Conservation (phyloP, 2,888 invertebrate species). For the Caenorhabditis angaria region DNA sequence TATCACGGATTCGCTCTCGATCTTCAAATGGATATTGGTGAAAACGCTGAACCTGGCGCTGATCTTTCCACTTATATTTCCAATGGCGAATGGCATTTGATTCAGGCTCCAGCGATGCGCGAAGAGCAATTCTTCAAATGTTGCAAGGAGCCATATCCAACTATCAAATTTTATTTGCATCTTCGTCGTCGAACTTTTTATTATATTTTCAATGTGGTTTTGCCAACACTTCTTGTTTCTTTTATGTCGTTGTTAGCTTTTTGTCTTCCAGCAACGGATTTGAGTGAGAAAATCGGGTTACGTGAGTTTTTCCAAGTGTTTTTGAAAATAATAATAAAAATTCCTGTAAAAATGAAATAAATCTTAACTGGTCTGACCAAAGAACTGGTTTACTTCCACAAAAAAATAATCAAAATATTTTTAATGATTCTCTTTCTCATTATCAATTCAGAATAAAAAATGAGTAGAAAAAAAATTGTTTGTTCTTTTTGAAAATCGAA, state of each 20-base stretch:
- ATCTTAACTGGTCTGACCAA: too few relatives aligned
- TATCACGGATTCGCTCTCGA: conserved; percentile 89
- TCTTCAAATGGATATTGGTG: conserved; percentile 75
- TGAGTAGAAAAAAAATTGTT: too few relatives aligned
- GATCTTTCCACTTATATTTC: conserved; percentile 62
- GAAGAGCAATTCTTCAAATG: conserved; percentile 78
- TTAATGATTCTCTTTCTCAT: too few relatives aligned
- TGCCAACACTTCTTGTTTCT: conserved; percentile 65
- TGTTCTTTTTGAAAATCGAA: too few relatives aligned
- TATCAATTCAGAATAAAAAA: too few relatives aligned
- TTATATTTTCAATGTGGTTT: conserved; percentile 62
- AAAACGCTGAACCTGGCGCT: conserved; percentile 37
- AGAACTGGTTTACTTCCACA: too few relatives aligned
- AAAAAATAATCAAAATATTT: too few relatives aligned
- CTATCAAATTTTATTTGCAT: conserved; percentile 53
- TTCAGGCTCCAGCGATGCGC: conserved; percentile 69
- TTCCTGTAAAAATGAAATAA: too few relatives aligned
- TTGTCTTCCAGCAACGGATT: conserved; percentile 63
- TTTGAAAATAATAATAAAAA: not conserved
- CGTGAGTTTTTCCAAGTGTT: conserved; percentile 49
- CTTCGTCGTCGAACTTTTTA: conserved; percentile 54
- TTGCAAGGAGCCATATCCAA: conserved; percentile 82
- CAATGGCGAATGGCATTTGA: conserved; percentile 63
- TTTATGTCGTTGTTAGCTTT: conserved; percentile 69
- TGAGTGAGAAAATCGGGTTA: conserved; percentile 65